Evolutionary conservation across 2,113 vertebrate species (phyloP).

Genomic region (Danionella cerebrum): DNA sequence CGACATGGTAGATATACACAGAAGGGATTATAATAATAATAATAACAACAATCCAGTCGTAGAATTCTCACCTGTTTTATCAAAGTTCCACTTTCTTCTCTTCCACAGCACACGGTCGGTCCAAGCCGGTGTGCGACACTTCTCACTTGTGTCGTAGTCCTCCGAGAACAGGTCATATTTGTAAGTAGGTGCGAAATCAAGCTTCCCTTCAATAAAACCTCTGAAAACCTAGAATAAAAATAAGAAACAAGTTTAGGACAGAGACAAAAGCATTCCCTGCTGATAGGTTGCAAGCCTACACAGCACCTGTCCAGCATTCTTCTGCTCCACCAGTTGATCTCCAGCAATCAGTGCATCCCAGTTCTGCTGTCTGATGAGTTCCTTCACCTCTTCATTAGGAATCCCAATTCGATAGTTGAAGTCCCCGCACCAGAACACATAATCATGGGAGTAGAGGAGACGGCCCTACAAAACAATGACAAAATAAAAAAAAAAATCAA

Average conservation of each 20-base stretch:
- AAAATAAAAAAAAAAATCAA: not conserved
- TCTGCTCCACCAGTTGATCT: conserved; percentile 91
- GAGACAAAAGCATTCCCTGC: not conserved
- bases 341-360: conserved; percentile 87
- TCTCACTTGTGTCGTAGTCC: conserved; percentile 97
- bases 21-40: too few relatives aligned
- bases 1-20: too few relatives aligned
- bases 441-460: conserved; percentile 93
- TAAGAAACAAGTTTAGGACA: not conserved
- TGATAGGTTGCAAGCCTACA: not conserved
- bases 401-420: conserved; percentile 95
- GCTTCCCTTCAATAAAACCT: conserved; percentile 86
- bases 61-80: conserved; percentile 75
- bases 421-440: conserved; percentile 98
- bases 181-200: conserved; percentile 94
- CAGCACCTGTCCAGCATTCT: conserved; percentile 79
- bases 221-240: conserved; percentile 74
- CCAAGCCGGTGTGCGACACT: conserved; percentile 95
- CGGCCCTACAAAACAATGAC: conserved; percentile 68
- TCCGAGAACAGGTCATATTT: conserved; percentile 98
- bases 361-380: conserved; percentile 85
- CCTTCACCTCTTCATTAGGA: conserved; percentile 95
- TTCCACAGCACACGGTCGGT: conserved; percentile 96
- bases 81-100: conserved; percentile 94
- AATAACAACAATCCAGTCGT: too few relatives aligned